Evolutionary conservation across 2,113 vertebrate species (phyloP).

Genomic region (Rutilus rutilus): DNA sequence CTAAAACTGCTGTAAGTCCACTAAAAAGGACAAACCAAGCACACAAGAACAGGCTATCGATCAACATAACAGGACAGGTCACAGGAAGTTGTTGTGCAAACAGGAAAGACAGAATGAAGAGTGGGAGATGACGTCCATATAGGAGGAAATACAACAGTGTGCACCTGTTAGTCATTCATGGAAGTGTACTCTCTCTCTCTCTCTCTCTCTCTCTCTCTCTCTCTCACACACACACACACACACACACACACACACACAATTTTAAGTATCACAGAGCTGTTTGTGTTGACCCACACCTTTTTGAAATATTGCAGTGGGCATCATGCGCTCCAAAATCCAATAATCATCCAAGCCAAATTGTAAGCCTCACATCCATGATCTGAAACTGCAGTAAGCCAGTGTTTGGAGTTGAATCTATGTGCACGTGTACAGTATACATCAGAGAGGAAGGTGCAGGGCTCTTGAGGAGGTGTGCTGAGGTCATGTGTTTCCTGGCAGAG

Average conservation of each 20-base stretch:
- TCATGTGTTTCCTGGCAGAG: conserved; percentile 57
- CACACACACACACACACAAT: too few species aligned
- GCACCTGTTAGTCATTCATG: conserved; percentile 25
- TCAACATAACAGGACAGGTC: conserved; percentile 62
- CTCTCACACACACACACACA: not conserved
- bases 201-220: not conserved
- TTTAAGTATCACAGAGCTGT: not conserved
- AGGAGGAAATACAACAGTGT: conserved; percentile 36
- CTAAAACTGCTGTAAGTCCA: conserved; percentile 13
- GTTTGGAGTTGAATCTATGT: not conserved
- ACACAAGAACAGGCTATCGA: conserved; percentile 61
- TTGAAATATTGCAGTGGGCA: not conserved
- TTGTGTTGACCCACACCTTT: not conserved
- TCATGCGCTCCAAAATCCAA: not conserved
- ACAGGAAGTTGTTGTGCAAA: conserved; percentile 74
- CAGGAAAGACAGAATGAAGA: conserved; percentile 70
- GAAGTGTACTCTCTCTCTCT: not conserved
- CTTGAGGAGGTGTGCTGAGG: conserved; percentile 51
- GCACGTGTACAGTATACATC: conserved; percentile 20
- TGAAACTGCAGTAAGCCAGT: not conserved
- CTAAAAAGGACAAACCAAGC: conserved; percentile 50
- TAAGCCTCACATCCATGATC: not conserved
- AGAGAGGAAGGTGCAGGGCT: conserved; percentile 25
- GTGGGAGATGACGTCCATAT: conserved; percentile 45
- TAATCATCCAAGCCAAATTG: not conserved